Percentiles rank a stretch among this genome's conserved stretches.
These are phyloP conservation scores for Lasioglossum oenotherae DNA, from an alignment of 2,888 invertebrate species.

Conservation along the genomic window DNA sequence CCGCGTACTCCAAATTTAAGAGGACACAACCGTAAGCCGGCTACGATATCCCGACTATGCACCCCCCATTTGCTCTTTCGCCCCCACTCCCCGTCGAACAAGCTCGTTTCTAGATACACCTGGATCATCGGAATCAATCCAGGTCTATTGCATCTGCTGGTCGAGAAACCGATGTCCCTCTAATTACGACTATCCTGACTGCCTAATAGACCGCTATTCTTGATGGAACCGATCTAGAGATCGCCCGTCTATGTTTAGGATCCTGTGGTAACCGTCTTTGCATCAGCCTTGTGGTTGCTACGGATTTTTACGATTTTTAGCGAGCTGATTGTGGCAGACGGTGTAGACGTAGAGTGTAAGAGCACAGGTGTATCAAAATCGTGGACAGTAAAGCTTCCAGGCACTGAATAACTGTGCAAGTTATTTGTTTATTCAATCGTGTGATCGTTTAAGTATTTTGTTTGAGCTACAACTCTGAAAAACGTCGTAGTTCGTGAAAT, in stretches of 20 bases:
- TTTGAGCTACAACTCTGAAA: neutral
- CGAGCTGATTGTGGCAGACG: too few species aligned
- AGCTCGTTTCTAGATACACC: conserved; percentile 15
- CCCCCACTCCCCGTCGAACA: neutral
- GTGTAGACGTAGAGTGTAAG: neutral
- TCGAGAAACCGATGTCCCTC: conserved; percentile 16
- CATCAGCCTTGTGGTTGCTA: neutral
- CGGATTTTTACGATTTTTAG: neutral
- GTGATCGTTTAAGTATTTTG: too few species aligned
- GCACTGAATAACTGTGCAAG: neutral
- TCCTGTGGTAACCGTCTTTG: neutral
- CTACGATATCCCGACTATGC: conserved; percentile 21
- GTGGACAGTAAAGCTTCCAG: neutral
- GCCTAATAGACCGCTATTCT: neutral
- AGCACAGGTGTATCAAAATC: neutral
- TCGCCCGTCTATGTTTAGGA: conserved; percentile 4
- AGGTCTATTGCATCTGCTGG: conserved; percentile 11
- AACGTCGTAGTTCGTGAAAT: neutral
- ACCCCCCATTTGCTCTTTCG: neutral
- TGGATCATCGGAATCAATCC: conserved; percentile 19
- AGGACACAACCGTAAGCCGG: conserved; percentile 36
- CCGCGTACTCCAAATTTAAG: conserved; percentile 79
- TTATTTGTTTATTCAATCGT: neutral
- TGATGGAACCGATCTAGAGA: conserved; percentile 12
- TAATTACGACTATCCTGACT: conserved; percentile 13